These are phyloP conservation scores for Pterostichus madidus DNA, from an alignment of 2,888 invertebrate genomes.

Conservation along the genomic window DNA sequence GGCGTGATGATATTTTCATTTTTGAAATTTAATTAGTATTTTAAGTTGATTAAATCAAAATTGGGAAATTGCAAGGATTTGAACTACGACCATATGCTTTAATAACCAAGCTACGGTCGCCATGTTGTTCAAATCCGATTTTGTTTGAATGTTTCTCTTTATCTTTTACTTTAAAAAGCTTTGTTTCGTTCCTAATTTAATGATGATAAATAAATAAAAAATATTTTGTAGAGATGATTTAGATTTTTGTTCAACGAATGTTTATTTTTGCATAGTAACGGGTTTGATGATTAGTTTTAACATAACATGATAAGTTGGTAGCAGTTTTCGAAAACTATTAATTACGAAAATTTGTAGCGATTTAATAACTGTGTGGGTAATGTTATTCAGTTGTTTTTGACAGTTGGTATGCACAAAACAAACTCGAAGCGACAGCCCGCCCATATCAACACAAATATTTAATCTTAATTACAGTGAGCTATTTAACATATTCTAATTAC, in stretches of 20 bases:
- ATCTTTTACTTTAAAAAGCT: too few species aligned
- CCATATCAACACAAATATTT: slow-evolving; percentile 21
- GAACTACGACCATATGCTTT: too few species aligned
- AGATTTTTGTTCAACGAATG: too few species aligned
- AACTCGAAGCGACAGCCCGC: slow-evolving; percentile 25
- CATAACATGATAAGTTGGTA: slow-evolving; percentile 5
- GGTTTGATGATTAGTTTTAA: slow-evolving; percentile 6
- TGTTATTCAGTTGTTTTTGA: slow-evolving; percentile 15
- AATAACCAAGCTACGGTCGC: too few species aligned
- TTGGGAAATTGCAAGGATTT: too few species aligned
- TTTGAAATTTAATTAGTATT: neutral
- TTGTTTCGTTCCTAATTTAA: too few species aligned
- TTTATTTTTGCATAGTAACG: slow-evolving; percentile 10
- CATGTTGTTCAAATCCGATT: too few species aligned
- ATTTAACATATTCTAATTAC: slow-evolving; percentile 54
- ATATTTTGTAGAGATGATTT: too few species aligned
- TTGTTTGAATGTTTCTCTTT: too few species aligned
- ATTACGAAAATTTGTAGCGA: slow-evolving; percentile 17
- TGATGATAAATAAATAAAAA: too few species aligned
- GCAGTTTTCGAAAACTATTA: slow-evolving; percentile 16
- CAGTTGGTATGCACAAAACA: slow-evolving; percentile 34
- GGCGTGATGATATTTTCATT: too few species aligned
- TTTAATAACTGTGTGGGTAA: slow-evolving; percentile 14
- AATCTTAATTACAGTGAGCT: slow-evolving; percentile 39
- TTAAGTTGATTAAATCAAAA: too few species aligned